Evolutionary conservation across 1,140 invertebrate genomes (phyloP), one percentile per base, ranked within the genome.

Genomic region (Eurosta solidaginis): DNA sequence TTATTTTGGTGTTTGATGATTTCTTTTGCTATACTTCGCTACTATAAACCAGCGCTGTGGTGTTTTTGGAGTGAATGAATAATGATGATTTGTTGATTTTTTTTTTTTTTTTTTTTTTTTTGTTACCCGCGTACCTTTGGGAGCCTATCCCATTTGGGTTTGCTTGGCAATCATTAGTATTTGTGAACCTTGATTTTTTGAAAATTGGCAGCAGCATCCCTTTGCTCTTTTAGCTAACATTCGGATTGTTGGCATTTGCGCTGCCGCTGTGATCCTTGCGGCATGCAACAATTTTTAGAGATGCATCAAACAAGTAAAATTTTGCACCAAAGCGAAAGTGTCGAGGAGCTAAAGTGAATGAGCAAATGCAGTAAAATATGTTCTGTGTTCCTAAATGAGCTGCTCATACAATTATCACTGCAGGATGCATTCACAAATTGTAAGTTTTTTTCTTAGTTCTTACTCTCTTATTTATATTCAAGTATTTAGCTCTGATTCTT

Each of bases 331-430:
- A 36, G 33, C 4, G 25, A 25, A 25, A 25, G 50, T 20, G 20
- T 25, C 50, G 9, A 54, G 2, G 3, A 54, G 27, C 25, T 7
- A 29, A 27, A 27, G 50, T 27, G 50, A 54, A 10, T 54, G 50
- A 47, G 45, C n/a, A n/a, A 14, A 17, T 9, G 45, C 45, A 47
- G 45, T 3, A 5, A 1, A 4, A n/a, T 47, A 17, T 3, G 45
- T 17, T 17, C 0, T 17, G 45, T 17, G 45, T 47, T 47, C n/a
- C 1, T 63, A n/a, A 17, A 33, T 68, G 33, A 40, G 59, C 59
- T 40, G 33, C 17, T 29, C 59, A n/a, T n/a, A n/a, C 59, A 68
- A 68, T 68, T 68, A 68, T 68, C 59, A 68, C 59, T n/a, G 33
- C 27, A 68, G 59, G 59, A 68, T 22, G 59, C 33, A 40, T 6